Conservation (phyloP, 2,797 vertebrate genomes). For the Thunnus albacares region DNA sequence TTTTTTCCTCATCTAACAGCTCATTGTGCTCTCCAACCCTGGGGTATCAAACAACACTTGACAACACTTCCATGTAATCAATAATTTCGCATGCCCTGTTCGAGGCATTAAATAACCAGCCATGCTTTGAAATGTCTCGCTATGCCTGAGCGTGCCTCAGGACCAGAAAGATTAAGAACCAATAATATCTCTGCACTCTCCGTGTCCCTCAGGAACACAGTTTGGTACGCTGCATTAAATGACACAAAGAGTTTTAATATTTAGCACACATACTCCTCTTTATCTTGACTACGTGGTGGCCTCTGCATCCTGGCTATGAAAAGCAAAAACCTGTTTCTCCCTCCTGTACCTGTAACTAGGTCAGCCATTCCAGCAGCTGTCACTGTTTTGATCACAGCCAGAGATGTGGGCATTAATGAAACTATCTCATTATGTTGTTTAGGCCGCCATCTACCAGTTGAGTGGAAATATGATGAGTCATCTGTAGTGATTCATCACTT, state of each 20-base stretch:
- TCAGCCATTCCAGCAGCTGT: slow-evolving; percentile 58
- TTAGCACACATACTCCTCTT: neutral
- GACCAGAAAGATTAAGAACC: neutral
- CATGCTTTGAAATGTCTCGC: neutral
- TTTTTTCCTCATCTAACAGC: slow-evolving; percentile 1
- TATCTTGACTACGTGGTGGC: neutral
- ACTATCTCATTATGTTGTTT: slow-evolving; percentile 65
- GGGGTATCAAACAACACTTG: neutral
- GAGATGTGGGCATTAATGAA: slow-evolving; percentile 50
- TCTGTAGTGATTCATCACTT: slow-evolving; percentile 57
- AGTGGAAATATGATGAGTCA: slow-evolving; percentile 68
- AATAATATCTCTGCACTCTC: neutral
- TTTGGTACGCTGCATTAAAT: neutral
- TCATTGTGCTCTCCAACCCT: neutral
- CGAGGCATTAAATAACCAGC: neutral
- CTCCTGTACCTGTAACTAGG: slow-evolving; percentile 55
- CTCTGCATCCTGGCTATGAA: neutral
- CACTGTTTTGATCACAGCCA: slow-evolving; percentile 53
- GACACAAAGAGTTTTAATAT: neutral
- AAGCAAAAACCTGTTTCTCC: neutral
- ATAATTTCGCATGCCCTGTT: neutral
- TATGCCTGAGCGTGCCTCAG: neutral
- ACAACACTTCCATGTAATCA: slow-evolving; percentile 12
- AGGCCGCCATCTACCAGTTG: slow-evolving; percentile 38
- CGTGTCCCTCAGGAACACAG: neutral